Evolutionary conservation across 2,888 invertebrate genomes (phyloP).

Genomic region (Melanotus villosus): DNA sequence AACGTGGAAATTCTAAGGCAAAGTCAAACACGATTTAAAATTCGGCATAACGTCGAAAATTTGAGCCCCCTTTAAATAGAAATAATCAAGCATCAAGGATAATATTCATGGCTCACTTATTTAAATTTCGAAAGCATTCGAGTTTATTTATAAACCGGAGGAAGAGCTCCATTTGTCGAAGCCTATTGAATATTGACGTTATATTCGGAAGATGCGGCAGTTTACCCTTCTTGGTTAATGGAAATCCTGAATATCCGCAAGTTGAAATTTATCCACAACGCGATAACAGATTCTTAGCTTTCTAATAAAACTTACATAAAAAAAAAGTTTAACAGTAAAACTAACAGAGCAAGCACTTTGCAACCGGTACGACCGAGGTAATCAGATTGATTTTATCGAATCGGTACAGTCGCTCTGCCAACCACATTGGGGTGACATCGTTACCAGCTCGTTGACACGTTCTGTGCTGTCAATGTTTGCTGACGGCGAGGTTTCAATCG

Average conservation of each 20-base stretch:
- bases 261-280: conserved; percentile 30
- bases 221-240: conserved; percentile 13
- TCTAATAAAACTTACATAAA: conserved; percentile 40
- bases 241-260: conserved; percentile 10
- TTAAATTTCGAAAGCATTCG: neutral
- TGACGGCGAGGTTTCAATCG: conserved; percentile 45
- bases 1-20: too few relatives aligned
- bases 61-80: too few relatives aligned
- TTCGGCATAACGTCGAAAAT: too few relatives aligned
- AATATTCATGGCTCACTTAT: conserved; percentile 9
- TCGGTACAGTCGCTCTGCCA: conserved; percentile 42
- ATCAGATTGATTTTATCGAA: conserved; percentile 48
- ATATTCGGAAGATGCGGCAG: neutral
- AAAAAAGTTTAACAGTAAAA: conserved; percentile 37
- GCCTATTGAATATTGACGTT: conserved; percentile 11
- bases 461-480: conserved; percentile 43
- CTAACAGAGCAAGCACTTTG: conserved; percentile 42
- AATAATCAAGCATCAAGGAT: too few relatives aligned
- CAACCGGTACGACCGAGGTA: conserved; percentile 41
- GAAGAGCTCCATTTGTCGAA: neutral
- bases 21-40: too few relatives aligned
- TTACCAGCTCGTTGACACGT: conserved; percentile 48
- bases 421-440: conserved; percentile 42
- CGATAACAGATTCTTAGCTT: conserved; percentile 30
- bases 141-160: neutral